Evolutionary conservation across 2,888 invertebrate genomes (phyloP), one percentile per base, ranked within the genome.

Genomic region (Drosophila barbarae): DNA sequence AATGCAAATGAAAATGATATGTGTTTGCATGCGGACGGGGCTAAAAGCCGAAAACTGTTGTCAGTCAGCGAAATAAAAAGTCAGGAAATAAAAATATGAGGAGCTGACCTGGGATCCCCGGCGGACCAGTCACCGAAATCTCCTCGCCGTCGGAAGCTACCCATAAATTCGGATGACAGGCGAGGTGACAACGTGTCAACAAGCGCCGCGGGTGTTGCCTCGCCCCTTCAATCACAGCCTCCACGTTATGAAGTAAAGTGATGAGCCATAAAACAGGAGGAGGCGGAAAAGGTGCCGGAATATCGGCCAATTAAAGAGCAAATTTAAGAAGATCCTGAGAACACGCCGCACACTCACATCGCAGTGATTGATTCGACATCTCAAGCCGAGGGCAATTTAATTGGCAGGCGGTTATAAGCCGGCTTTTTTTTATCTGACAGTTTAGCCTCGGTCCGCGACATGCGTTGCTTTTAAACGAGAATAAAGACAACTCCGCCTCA

Each of bases 151-250:
- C 46, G 46, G 52, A 28, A 30, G 68, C 60, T 35, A 39, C 78
- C 74, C 82, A 79, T 84, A 79, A 78, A 84, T 80, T 80, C 66
- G 57, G 80, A 71, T 81, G 81, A 83, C 81, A 85, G 59, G 59
- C 61, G 69, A 81, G 81, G 84, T 81, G 81, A 83, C 80, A 81
- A 81, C 81, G 76, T 81, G 81, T 81, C 85, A 81, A 81, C 81
- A 77, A 72, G 81, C 80, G 71, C 80, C 81, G 72, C 81, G 69
- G 85, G 80, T 66, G 51, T 35, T 63, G 57, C 52, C 66, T 64
- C 66, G 60, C 63, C 60, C 52, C 46, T 30, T 15, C 32, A 64
- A 56, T 46, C 50, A 39, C 34, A 53, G 12, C 44, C 50, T 36
- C 53, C 50, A 8, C 21, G 57, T 21, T 32, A 21, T 32, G 32